Base-by-base conservation (phyloP, 2,113 vertebrate genomes). In the Mesoclemmys tuberculata region DNA sequence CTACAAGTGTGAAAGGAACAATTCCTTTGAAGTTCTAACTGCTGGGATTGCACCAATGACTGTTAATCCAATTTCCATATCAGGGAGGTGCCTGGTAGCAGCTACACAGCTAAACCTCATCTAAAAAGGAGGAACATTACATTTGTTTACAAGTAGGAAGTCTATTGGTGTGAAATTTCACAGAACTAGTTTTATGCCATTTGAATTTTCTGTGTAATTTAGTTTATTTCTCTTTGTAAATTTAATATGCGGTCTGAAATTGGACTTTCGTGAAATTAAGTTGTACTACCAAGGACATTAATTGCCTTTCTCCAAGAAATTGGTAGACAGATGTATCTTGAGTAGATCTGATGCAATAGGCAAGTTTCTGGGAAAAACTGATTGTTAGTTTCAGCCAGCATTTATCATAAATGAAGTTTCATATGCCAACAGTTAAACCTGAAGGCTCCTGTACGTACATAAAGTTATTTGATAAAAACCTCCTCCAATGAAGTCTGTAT, bases 1-100 rank as follows among this genome's bases (percentile, higher is more conserved):
- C n/a, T 22, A 38, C 2, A 64, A 71, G 35, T 58, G 41, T 80
- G 93, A 84, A 13, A n/a, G 48, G 26, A 82, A 78, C 41, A 92
- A 58, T 48, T 55, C 81, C 18, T 58, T 89, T 83, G 19, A 83
- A 31, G 84, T 44, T 11, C 52, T 55, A 54, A 58, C 18, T 19
- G 8, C 31, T 5, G 3, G 24, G 84, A 88, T 2, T 77, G 18
- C 35, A 90, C 41, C 0, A 48, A 4, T 9, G 0, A 90, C 0
- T 61, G 8, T 38, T 14, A 84, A 84, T 52, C 4, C 64, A 88
- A 49, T n/a, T 84, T 92, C 78, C 41, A 86, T 56, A 77, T 0
- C n/a, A n/a, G 8, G 14, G 0, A 82, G 21, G 48, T 19, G 35
- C 56, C 68, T 1, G 1, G 2, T 64, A 16, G 16, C 61, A 68